These are phyloP conservation scores for Nephrotoma guestfalica DNA, from an alignment of 2,888 invertebrate genomes.

Conservation along the genomic window DNA sequence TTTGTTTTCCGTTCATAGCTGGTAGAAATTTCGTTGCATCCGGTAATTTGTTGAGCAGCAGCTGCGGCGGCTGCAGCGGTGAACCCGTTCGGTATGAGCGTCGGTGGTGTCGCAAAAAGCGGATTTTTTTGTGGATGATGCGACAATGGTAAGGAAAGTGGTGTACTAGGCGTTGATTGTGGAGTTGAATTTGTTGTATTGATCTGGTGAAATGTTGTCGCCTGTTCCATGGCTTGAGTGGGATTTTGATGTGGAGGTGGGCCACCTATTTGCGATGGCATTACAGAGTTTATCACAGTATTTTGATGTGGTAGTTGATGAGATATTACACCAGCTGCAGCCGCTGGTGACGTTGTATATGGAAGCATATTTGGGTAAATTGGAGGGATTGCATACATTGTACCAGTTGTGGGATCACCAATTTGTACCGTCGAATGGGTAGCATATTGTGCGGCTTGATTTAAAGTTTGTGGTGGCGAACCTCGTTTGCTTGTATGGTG, in stretches of 20 bases:
- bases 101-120: constrained; percentile 30
- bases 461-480: constrained; percentile 17
- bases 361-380: constrained; percentile 31
- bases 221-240: constrained; percentile 14
- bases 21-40: not conserved
- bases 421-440: constrained; percentile 17
- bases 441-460: constrained; percentile 9
- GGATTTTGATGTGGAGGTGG: constrained; percentile 7
- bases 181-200: constrained; percentile 15
- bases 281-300: constrained; percentile 26
- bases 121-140: constrained; percentile 24
- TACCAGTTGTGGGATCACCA: constrained; percentile 14
- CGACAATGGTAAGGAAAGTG: constrained; percentile 18
- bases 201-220: constrained; percentile 9
- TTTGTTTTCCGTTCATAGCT: not conserved
- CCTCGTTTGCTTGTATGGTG: constrained; percentile 20
- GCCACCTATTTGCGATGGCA: constrained; percentile 7
- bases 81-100: constrained; percentile 17
- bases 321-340: constrained; percentile 19
- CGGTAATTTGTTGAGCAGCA: not conserved
- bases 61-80: constrained; percentile 1
- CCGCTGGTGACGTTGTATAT: constrained; percentile 17
- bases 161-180: constrained; percentile 32
- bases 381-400: constrained; percentile 30
- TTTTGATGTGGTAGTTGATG: constrained; percentile 19